These are phyloP conservation scores for Microcebus lehilahytsara DNA, from an alignment of 2,113 vertebrate genomes.

Conservation along the genomic window DNA sequence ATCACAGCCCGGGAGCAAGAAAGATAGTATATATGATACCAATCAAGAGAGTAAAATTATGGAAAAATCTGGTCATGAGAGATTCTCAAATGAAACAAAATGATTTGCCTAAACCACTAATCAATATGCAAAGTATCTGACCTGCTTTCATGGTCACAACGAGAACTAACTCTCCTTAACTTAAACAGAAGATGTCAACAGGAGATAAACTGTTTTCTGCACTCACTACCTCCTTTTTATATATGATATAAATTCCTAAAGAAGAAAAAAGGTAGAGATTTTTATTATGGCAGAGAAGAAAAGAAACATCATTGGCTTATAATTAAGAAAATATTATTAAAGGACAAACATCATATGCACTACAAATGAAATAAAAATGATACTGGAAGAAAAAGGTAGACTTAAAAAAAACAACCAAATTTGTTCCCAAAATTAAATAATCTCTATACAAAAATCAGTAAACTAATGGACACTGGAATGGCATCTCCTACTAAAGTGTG, in stretches of 20 bases:
- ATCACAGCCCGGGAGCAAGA: neutral
- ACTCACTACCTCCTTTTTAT: neutral
- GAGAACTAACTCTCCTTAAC: neutral
- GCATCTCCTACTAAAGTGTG: neutral
- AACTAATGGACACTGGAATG: neutral
- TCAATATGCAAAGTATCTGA: neutral
- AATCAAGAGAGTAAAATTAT: neutral
- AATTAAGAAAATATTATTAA: neutral
- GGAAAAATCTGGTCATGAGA: neutral
- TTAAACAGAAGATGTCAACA: neutral
- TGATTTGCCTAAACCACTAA: neutral
- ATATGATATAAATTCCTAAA: neutral
- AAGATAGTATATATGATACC: neutral
- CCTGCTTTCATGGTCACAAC: neutral
- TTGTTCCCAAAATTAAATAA: neutral
- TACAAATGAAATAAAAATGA: neutral
- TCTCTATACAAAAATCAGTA: neutral
- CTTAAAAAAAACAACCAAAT: neutral
- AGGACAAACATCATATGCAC: neutral
- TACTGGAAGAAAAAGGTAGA: neutral
- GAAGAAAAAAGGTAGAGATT: neutral
- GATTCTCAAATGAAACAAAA: neutral
- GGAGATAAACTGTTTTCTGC: neutral
- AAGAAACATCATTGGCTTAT: neutral
- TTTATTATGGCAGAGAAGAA: neutral